These are phyloP conservation scores for Microtus richardsoni DNA, from an alignment of 2,113 vertebrate genomes.

Conservation along the genomic window DNA sequence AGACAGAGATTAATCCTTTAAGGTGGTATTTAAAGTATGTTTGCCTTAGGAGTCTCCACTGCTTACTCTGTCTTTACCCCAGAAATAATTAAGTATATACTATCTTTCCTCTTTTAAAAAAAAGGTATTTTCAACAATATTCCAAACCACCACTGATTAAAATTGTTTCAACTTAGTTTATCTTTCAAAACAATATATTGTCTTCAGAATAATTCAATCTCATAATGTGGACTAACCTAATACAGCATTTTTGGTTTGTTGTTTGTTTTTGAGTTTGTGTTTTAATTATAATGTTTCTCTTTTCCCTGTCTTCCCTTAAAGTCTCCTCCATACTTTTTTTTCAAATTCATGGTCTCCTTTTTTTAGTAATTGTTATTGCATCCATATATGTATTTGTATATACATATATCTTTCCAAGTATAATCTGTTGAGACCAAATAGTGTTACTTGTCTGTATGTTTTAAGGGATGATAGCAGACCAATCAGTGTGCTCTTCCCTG, in stretches of 20 bases:
- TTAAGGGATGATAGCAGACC: neutral
- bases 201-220: slow-evolving; percentile 5
- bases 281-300: neutral
- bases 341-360: neutral
- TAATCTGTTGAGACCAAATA: too few relatives aligned
- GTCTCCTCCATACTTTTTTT: neutral
- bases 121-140: neutral
- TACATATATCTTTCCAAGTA: neutral
- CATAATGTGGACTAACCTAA: neutral
- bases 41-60: neutral
- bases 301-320: neutral
- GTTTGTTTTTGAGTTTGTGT: neutral
- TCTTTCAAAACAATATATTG: neutral
- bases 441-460: neutral
- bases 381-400: neutral
- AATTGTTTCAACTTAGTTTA: slow-evolving; percentile 16
- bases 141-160: neutral
- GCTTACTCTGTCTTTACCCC: neutral
- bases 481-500: neutral
- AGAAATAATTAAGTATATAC: neutral
- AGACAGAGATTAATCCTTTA: neutral
- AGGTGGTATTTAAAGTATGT: neutral
- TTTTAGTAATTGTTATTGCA: neutral
- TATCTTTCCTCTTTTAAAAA: neutral
- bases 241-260: neutral